A percentile compares a stretch with the other conserved stretches of the same genome.
phyloP scores from a whole-genome alignment of 2,888 invertebrate genomes.

The Lithophane socia region DNA sequence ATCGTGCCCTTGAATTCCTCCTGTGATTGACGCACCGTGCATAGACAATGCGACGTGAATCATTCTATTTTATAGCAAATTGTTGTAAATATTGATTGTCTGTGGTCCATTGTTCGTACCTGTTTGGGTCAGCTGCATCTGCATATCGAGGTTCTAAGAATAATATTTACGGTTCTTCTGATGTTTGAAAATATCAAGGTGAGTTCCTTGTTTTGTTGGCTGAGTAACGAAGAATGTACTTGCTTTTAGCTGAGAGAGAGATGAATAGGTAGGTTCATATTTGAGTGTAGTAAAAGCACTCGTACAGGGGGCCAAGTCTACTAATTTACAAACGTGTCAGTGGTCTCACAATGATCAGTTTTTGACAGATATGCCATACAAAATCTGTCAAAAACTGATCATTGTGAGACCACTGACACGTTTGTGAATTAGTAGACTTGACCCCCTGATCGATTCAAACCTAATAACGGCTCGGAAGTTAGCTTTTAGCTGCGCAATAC shows the following conservation, averaged over 20 bases:
- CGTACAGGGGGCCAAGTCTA: too few species aligned
- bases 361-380: too few species aligned
- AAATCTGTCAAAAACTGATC: too few species aligned
- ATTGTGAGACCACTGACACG: too few species aligned
- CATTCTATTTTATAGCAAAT: constrained; percentile 68
- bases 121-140: constrained; percentile 58
- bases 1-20: constrained; percentile 62
- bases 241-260: background rate
- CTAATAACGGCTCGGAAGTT: too few species aligned
- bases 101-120: constrained; percentile 60
- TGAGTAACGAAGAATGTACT: constrained; percentile 5
- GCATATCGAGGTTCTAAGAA: constrained; percentile 37
- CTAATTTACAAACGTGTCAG: too few species aligned
- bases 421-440: too few species aligned
- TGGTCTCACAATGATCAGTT: too few species aligned
- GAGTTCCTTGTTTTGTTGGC: constrained; percentile 30
- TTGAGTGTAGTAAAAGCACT: background rate
- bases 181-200: constrained; percentile 17
- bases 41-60: constrained; percentile 71
- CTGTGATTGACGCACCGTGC: constrained; percentile 59
- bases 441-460: too few species aligned
- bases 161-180: constrained; percentile 13
- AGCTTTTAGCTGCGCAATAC: too few species aligned
- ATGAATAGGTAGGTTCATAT: background rate
- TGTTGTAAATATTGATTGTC: constrained; percentile 51